Evolutionary conservation across 64 coral and sea anemone species (phyloP).

Genomic region (Porites australiensis): DNA sequence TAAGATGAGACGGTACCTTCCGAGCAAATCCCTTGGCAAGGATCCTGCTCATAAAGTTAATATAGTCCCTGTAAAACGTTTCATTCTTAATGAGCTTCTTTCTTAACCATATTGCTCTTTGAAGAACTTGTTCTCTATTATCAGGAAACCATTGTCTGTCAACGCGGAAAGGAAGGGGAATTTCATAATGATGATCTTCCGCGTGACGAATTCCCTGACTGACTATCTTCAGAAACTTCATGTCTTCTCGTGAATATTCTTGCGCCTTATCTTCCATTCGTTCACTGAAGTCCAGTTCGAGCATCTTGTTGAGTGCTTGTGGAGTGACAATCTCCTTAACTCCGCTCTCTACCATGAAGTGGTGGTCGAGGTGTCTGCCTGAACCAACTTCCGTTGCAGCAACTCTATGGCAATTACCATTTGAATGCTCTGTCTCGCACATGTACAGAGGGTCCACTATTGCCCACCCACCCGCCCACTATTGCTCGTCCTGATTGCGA

Average conservation of each 20-base stretch:
- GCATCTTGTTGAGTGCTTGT: conserved; percentile 59
- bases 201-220: background rate
- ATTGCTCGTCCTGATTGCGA: conserved; percentile 28
- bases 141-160: conserved; percentile 3
- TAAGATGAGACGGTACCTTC: background rate
- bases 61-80: too few relatives aligned
- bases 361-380: background rate
- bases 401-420: conserved; percentile 22
- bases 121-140: conserved; percentile 26
- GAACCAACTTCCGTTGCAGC: conserved; percentile 23
- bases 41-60: background rate
- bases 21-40: background rate
- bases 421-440: background rate
- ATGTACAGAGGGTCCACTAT: conserved; percentile 32
- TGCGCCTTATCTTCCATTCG: background rate
- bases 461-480: conserved; percentile 44
- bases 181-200: conserved; percentile 23
- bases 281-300: conserved; percentile 60
- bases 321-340: conserved; percentile 57
- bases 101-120: too few relatives aligned
- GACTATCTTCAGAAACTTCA: conserved; percentile 12
- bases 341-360: conserved; percentile 38
- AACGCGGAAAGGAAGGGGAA: conserved; percentile 15
- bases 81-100: too few relatives aligned
- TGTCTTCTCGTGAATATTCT: conserved; percentile 17